Evolutionary conservation across 2,888 invertebrate genomes (phyloP).

Genomic region (Automeris io): DNA sequence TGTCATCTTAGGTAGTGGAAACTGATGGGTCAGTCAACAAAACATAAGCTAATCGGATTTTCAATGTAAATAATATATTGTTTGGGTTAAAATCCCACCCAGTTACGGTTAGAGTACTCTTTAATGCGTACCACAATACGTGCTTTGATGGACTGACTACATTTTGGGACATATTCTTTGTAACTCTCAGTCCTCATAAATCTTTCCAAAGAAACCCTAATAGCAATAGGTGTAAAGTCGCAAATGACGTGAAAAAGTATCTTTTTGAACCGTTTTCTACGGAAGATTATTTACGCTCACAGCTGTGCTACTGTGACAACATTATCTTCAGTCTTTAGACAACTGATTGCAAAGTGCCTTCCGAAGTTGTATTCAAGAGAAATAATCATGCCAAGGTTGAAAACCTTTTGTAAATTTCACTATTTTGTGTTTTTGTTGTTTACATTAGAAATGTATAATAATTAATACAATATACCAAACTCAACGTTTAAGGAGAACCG

Average conservation of each 20-base stretch:
- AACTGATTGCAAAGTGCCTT: neutral
- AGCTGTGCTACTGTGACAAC: conserved; percentile 8
- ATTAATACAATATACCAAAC: neutral
- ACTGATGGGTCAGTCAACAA: conserved; percentile 40
- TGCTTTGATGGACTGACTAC: conserved; percentile 48
- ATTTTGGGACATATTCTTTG: conserved; percentile 28
- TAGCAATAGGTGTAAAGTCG: neutral
- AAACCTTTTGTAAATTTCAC: too few relatives aligned
- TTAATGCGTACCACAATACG: conserved; percentile 28
- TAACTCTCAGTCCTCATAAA: conserved; percentile 16
- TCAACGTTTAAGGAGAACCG: neutral
- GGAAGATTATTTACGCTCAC: conserved; percentile 8
- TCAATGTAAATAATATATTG: conserved; percentile 57
- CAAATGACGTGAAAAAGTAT: neutral
- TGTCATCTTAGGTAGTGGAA: too few relatives aligned
- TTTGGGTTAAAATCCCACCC: conserved; percentile 48
- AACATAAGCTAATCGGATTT: conserved; percentile 62
- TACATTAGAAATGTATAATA: neutral
- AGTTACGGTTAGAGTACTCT: conserved; percentile 27
- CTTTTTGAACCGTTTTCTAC: conserved; percentile 4
- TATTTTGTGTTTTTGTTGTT: neutral
- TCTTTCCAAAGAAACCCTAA: conserved; percentile 10
- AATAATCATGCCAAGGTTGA: conserved; percentile 3
- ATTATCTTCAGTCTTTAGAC: conserved; percentile 4
- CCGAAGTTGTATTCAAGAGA: neutral